A percentile compares a stretch with the other conserved stretches of the same genome.
Evolutionary conservation across 2,888 invertebrate genomes (phyloP).

Genomic region (Seladonia tumulorum): DNA sequence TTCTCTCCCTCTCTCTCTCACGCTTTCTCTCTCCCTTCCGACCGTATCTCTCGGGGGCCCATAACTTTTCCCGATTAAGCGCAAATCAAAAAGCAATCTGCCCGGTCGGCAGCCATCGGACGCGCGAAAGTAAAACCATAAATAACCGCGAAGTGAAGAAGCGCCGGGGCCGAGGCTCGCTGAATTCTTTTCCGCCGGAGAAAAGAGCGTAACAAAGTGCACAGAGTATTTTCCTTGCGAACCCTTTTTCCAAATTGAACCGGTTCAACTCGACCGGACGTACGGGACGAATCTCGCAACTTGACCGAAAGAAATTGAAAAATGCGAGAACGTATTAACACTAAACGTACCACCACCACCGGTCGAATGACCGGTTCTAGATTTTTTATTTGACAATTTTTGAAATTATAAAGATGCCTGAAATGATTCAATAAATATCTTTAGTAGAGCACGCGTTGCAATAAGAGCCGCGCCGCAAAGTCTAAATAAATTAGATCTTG

Average conservation of each 20-base stretch:
- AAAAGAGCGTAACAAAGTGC: background rate
- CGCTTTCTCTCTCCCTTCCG: slow-evolving; percentile 16
- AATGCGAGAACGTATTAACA: no score
- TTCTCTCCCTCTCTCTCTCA: slow-evolving; percentile 27
- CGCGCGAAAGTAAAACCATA: slow-evolving; percentile 76
- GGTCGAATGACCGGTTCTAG: no score
- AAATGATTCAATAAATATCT: no score
- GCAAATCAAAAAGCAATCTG: slow-evolving; percentile 84
- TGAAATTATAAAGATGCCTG: no score
- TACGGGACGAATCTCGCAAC: no score
- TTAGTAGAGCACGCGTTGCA: no score
- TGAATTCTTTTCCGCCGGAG: slow-evolving; percentile 8
- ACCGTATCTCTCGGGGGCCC: slow-evolving; percentile 74
- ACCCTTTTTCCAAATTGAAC: background rate
- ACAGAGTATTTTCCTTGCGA: background rate
- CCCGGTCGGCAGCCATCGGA: slow-evolving; percentile 71
- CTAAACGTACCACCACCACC: no score
- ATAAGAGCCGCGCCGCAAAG: no score
- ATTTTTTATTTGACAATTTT: no score
- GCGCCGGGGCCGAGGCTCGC: slow-evolving; percentile 12
- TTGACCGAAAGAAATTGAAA: no score
- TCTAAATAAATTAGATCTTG: no score
- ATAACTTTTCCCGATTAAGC: slow-evolving; percentile 83
- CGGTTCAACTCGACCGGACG: background rate
- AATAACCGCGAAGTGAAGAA: slow-evolving; percentile 69